Base-by-base conservation (phyloP, 2,888 invertebrate species). In the Athalia circularis region DNA sequence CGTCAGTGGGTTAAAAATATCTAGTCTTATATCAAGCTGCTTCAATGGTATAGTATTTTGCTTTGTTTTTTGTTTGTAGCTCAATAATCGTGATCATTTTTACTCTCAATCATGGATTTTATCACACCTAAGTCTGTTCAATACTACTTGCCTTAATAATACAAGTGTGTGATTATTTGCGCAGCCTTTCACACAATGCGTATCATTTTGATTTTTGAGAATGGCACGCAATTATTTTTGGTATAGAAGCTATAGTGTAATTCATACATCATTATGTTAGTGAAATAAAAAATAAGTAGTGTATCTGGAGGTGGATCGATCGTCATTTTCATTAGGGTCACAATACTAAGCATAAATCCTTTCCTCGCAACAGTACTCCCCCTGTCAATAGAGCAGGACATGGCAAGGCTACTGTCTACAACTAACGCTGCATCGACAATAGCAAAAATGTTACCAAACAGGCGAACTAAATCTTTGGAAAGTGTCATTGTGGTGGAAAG, bases 401-500 rank as follows among this genome's bases (percentile, higher is more conserved):
- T 90, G 88, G 89, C 89, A 45, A 87, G 88, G 77, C 82, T 90
- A 78, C 80, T 90, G 77, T 85, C 89, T n/a, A 57, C 76, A n/a
- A 52, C 65, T 15, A 81, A 80, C 61, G 80, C 82, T 77, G 80
- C n/a, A 74, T 83, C 83, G 54, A 84, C 81, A 50, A 45, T 77
- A 82, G 54, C 72, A 65, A 85, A 87, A 83, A 84, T 86, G 77
- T 80, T 89, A 70, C 84, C 86, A 43, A 87, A 86, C 75, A 85
- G 90, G 79, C 87, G 90, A 11, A 86, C 89, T 65, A 90, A 89
- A 79, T 90, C 89, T 7, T 84, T 90, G 85, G 90, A 90, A 79
- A 90, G 89, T 81, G 85, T 90, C 80, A 84, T 89, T 77, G 83
- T 89, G 62, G 82, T 87, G 29, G 92, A 92, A 80, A 91, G 91